Percentiles rank a stretch among this genome's conserved stretches.
phyloP scores from a whole-genome alignment of 2,797 vertebrate genomes.

The Geotrypetes seraphini region DNA sequence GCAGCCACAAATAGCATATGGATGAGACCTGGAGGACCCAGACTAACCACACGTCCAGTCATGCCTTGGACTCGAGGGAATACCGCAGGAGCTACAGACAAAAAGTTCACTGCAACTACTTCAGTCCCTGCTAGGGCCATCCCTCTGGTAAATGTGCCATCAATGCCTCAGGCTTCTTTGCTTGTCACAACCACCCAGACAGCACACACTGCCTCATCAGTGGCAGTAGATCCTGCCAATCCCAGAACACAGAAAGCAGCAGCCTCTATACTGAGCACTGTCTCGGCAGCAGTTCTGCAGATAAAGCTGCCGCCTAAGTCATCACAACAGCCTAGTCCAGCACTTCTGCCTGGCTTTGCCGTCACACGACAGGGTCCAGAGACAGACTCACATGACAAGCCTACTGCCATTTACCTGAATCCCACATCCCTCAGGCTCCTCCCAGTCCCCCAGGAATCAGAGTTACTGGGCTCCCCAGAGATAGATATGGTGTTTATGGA shows the following conservation, averaged over 20 bases:
- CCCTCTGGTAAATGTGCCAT: neutral
- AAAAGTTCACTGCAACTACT: neutral
- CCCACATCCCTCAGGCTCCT: conserved; percentile 3
- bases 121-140: neutral
- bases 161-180: neutral
- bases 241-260: no score
- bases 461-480: conserved; percentile 3
- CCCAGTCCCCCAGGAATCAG: conserved; percentile 8
- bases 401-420: neutral
- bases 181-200: neutral
- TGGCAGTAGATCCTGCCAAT: no score
- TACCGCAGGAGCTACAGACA: neutral
- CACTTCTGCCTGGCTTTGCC: neutral
- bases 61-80: no score
- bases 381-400: neutral
- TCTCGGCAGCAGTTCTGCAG: no score
- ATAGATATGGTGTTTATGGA: conserved; percentile 13
- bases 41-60: neutral
- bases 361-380: neutral
- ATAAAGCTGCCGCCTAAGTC: no score
- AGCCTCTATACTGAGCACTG: no score
- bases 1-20: neutral
- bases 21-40: no score
- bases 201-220: neutral
- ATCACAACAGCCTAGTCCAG: no score